Evolutionary conservation across 1,140 invertebrate genomes (phyloP).

Genomic region (Metopolophium dirhodum): DNA sequence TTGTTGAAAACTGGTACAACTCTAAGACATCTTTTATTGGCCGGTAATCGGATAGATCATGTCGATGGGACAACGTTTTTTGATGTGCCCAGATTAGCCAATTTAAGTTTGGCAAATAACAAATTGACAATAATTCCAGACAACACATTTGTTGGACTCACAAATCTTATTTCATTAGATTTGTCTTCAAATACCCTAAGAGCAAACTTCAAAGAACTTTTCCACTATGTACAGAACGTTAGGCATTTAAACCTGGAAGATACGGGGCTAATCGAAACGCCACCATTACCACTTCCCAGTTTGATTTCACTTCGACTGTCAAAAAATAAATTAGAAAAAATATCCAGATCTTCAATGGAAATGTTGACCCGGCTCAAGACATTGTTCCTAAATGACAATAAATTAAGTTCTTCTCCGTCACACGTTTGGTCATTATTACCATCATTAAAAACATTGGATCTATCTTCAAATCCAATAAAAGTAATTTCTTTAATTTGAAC

Average conservation of each 20-base stretch:
- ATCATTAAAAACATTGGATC: constrained; percentile 69
- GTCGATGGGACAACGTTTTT: constrained; percentile 87
- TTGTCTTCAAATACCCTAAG: constrained; percentile 81
- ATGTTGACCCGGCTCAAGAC: constrained; percentile 70
- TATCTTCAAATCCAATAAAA: constrained; percentile 73
- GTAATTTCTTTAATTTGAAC: constrained; percentile 60
- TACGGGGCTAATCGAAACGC: constrained; percentile 76
- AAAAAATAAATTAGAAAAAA: constrained; percentile 72
- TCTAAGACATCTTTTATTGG: constrained; percentile 77
- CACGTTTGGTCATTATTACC: constrained; percentile 68
- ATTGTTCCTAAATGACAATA: constrained; percentile 73
- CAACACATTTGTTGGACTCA: constrained; percentile 84
- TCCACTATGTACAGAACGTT: constrained; percentile 82
- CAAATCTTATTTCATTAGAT: constrained; percentile 78
- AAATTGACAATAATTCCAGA: constrained; percentile 84
- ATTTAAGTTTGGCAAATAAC: constrained; percentile 80
- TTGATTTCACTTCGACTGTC: constrained; percentile 79
- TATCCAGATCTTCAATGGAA: constrained; percentile 70
- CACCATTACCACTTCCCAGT: constrained; percentile 74
- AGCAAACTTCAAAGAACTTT: constrained; percentile 88
- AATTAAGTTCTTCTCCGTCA: constrained; percentile 70
- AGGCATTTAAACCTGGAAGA: constrained; percentile 76
- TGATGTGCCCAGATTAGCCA: constrained; percentile 78
- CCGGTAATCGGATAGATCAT: constrained; percentile 83
- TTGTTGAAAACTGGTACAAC: constrained; percentile 78